Conservation (phyloP, 2,113 vertebrate species). For the Ellobius talpinus region DNA sequence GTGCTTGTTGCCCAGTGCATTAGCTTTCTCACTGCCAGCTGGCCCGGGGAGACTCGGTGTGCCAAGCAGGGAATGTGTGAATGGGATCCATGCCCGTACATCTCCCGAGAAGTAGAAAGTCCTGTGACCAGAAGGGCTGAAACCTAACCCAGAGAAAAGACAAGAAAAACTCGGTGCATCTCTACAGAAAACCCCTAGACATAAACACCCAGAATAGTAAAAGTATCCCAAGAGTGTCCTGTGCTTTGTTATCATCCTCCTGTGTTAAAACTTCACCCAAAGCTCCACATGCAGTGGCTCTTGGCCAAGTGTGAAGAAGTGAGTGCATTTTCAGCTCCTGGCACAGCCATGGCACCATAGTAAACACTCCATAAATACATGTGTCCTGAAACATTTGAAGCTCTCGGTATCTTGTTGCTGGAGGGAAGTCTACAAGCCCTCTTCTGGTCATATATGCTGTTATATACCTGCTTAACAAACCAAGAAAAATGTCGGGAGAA, state of each 20-base stretch:
- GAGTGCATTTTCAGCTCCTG: neutral
- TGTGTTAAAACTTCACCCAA: neutral
- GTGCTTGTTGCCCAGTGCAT: constrained; percentile 54
- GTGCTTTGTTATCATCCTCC: neutral
- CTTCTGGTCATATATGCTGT: neutral
- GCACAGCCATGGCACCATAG: fast-evolving
- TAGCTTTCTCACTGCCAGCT: constrained; percentile 61
- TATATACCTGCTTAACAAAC: neutral
- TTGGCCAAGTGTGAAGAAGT: neutral
- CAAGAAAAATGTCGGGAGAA: neutral
- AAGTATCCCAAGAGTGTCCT: neutral
- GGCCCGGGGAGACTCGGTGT: constrained; percentile 47
- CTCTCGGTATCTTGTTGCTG: neutral
- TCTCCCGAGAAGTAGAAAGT: constrained; percentile 38
- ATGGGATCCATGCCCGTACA: constrained; percentile 23
- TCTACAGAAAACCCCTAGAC: neutral
- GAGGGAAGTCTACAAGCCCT: too few relatives aligned
- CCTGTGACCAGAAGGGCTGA: neutral
- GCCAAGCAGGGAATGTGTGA: constrained; percentile 63
- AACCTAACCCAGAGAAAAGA: neutral
- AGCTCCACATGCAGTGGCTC: neutral
- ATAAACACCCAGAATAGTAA: neutral
- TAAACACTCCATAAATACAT: neutral
- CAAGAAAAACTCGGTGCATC: neutral
- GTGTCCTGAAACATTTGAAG: neutral